Evolutionary conservation across 2,888 invertebrate genomes (phyloP), one percentile per base, ranked within the genome.

Genomic region (Timema cristinae): DNA sequence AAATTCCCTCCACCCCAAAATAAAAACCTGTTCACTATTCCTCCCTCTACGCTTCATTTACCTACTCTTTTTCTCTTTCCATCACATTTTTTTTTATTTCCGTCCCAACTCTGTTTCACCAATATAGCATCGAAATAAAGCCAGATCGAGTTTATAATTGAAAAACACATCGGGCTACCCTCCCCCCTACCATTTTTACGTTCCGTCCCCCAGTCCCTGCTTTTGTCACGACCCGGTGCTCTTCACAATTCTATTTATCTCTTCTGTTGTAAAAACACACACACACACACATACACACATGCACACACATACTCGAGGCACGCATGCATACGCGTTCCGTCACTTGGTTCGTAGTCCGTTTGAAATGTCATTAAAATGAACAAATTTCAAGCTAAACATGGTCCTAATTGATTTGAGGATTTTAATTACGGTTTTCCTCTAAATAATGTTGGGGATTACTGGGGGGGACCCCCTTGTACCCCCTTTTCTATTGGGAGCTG

Each of bases 81-180:
- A 15, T n/a, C n/a, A n/a, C 59, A 16, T n/a, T n/a, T 59, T 59
- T 32, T 32, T 16, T 32, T 59, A 59, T 59, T n/a, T n/a, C 32
- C 16, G 16, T 59, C 63, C 63, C 63, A 6, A 10, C n/a, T 47
- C 63, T 48, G 11, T 8, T 32, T 47, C 63, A 63, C 47, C 47
- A 16, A n/a, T 50, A 11, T 59, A 16, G 61, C 68, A 48, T 56
- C 68, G 68, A 70, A 73, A 71, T 73, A 72, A 83, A 83, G 83
- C 83, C 82, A 83, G 83, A 83, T 83, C 82, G 83, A 83, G 83
- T 83, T 83, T 83, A 82, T 83, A 83, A 83, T 83, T 83, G 83
- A 83, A 83, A 83, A 83, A 83, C 83, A 81, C 81, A 79, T 76
- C 79, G 79, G 75, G 74, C 51, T 50, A 50, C 50, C 69, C 69